Conservation (phyloP, 2,797 vertebrate genomes). For the Halcyon leucocephala region DNA sequence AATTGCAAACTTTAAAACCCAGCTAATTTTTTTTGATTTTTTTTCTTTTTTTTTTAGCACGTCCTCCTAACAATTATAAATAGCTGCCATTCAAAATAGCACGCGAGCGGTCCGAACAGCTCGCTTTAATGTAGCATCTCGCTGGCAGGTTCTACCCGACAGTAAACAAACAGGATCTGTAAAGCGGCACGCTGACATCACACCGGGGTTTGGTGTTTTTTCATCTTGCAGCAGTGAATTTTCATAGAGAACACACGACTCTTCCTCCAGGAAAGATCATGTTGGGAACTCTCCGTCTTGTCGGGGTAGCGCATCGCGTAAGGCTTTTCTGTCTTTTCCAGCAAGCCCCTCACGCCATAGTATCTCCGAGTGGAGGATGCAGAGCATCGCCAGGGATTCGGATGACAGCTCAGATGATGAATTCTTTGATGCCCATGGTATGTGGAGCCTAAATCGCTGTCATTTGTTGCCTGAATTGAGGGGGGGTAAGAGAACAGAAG, state of each 20-base stretch:
- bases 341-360: slow-evolving; percentile 93
- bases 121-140: slow-evolving; percentile 54
- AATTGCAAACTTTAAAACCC: slow-evolving; percentile 68
- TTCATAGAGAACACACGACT: slow-evolving; percentile 31
- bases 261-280: slow-evolving; percentile 49
- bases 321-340: slow-evolving; percentile 73
- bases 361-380: slow-evolving; percentile 96
- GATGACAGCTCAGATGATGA: slow-evolving; percentile 96
- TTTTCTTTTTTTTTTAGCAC: not conserved
- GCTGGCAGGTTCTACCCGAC: slow-evolving; percentile 51
- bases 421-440: slow-evolving; percentile 96
- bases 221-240: slow-evolving; percentile 44
- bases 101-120: slow-evolving; percentile 36
- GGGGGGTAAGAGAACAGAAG: not conserved
- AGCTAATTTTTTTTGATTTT: slow-evolving; percentile 39
- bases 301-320: not conserved
- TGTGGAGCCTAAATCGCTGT: slow-evolving; percentile 5
- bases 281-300: slow-evolving; percentile 47
- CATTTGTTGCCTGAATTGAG: not conserved
- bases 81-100: slow-evolving; percentile 68
- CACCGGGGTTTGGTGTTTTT: slow-evolving; percentile 37
- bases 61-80: slow-evolving; percentile 72
- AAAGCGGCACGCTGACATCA: slow-evolving; percentile 59
- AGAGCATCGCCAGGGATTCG: slow-evolving; percentile 95
- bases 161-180: slow-evolving; percentile 56